Base-by-base conservation (phyloP, 2,113 vertebrate species). In the Rana temporaria region DNA sequence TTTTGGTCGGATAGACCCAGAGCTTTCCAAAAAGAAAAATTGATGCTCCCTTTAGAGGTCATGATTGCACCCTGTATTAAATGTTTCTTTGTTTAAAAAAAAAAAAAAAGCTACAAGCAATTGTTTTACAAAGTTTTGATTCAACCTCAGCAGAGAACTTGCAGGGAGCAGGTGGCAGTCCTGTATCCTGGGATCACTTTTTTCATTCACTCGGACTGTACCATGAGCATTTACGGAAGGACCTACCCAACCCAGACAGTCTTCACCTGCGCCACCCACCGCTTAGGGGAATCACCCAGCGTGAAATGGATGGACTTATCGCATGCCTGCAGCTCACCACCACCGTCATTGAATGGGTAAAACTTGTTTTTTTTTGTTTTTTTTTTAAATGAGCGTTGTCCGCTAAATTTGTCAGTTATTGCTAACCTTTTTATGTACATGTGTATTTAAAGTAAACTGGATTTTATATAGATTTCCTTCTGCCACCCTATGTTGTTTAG, bases 101-200 rank as follows among this genome's bases (percentile, higher is more conserved):
- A 11, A 48, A 48, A 48, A 48, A 2, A 48, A 48, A 48, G 7
- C 34, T 38, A 8, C 14, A 2, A 48, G 9, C 42, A 12, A 11
- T 14, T 1, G 9, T 30, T 48, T 48, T 48, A 48, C 42, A 48
- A 48, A 1, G 11, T 85, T 20, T 30, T 30, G 1, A 81, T 4
- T 84, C 79, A 64, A 83, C 89, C 85, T 66, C 82, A 99, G 98
- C 87, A 69, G 97, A 99, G 89, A 99, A 97, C 89, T 94, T 98
- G 72, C 97, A 98, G 89, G 95, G 92, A 77, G 91, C 94, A 14
- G 95, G 96, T 6, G 96, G 97, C 80, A 97, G 96, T 84, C 95
- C 97, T 2, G 96, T 99, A 77, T 98, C 97, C 16, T 99, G 98
- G 98, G 98, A 99, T 65, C 98, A 98, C 89, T 98, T 99, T 84